Percentiles rank a stretch among this genome's conserved stretches.
Evolutionary conservation across 2,113 vertebrate species (phyloP).

Genomic region (Centropus unirufus): DNA sequence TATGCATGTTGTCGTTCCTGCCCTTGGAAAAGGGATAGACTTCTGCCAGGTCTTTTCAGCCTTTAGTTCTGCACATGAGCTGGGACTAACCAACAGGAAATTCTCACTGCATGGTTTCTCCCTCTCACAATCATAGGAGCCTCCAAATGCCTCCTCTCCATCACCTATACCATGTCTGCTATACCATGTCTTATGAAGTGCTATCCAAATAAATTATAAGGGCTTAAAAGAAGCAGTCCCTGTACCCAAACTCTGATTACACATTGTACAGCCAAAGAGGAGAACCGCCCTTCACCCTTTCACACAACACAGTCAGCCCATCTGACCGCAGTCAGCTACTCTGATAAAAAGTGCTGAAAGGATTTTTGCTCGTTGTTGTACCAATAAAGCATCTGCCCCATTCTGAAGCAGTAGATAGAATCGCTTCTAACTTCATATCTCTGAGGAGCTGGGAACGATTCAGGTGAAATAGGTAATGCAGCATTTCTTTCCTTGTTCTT

Average conservation of each 20-base stretch:
- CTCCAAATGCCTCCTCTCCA: not conserved
- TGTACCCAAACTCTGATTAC: not conserved
- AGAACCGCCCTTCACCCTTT: not conserved
- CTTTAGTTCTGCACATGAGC: not conserved
- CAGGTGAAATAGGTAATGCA: not conserved
- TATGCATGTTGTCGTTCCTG: not conserved
- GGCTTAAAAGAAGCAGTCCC: not conserved
- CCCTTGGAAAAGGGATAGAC: not conserved
- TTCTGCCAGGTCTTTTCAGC: not conserved
- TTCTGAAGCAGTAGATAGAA: not conserved
- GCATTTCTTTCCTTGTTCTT: not conserved
- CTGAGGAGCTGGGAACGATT: not conserved
- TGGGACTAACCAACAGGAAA: not conserved
- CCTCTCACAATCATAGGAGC: not conserved
- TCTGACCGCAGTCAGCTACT: not conserved
- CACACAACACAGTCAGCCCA: not conserved
- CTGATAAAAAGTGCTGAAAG: not conserved
- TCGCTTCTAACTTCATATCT: not conserved
- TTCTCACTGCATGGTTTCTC: fast-evolving
- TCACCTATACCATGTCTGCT: fast-evolving
- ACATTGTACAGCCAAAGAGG: not conserved
- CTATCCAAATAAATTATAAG: not conserved
- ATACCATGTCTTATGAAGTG: not conserved
- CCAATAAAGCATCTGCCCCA: not conserved
- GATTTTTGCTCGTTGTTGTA: not conserved